These are phyloP conservation scores for Chrysopa pallens DNA, from an alignment of 1,140 invertebrate genomes.

Conservation along the genomic window DNA sequence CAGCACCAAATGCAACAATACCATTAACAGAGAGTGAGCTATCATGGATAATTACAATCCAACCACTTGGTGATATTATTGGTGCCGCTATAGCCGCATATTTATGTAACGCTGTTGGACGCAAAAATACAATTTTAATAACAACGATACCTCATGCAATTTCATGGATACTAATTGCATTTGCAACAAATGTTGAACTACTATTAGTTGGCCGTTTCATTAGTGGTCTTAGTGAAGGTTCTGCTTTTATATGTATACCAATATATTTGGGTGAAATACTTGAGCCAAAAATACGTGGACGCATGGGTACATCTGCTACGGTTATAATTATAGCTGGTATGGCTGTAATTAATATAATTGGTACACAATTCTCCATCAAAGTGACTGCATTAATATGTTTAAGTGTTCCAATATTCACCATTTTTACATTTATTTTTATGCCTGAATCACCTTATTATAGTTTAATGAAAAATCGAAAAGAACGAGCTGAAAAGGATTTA, in stretches of 20 bases:
- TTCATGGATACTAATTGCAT: constrained; percentile 34
- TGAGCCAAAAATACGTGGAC: constrained; percentile 32
- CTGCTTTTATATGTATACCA: constrained; percentile 27
- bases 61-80: constrained; percentile 46
- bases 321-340: constrained; percentile 26
- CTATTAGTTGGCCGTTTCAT: constrained; percentile 28
- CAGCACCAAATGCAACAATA: constrained; percentile 11
- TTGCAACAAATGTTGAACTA: constrained; percentile 13
- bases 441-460: constrained; percentile 83
- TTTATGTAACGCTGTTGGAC: constrained; percentile 29
- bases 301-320: constrained; percentile 31
- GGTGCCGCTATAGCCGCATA: constrained; percentile 68
- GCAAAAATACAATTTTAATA: constrained; percentile 33
- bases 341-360: constrained; percentile 26
- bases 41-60: constrained; percentile 13
- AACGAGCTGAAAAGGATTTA: constrained; percentile 51
- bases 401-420: constrained; percentile 25
- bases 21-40: constrained; percentile 10
- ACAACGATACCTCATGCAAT: constrained; percentile 33
- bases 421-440: constrained; percentile 36
- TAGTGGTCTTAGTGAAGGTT: constrained; percentile 34
- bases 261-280: constrained; percentile 33
- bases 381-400: constrained; percentile 27
- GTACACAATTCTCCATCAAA: constrained; percentile 26
- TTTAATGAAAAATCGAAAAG: constrained; percentile 47